Base-by-base conservation (phyloP, 2,888 invertebrate genomes). In the Fabriciana adippe region DNA sequence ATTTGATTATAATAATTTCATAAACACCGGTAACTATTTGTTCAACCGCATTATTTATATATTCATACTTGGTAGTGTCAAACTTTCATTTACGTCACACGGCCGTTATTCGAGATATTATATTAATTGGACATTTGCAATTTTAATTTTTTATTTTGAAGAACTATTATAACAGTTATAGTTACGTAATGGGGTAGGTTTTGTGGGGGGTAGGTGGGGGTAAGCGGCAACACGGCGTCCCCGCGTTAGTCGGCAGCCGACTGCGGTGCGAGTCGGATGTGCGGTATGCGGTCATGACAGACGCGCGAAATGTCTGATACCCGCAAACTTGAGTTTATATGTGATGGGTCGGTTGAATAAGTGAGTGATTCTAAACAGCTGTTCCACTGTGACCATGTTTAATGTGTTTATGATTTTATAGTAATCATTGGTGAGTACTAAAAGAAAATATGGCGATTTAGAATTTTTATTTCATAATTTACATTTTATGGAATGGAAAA, bases 391-490 rank as follows among this genome's bases (percentile, higher is more conserved):
- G 78, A 86, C 86, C 79, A 80, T 82, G 82, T 86, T 82, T 88
- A 82, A 90, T 89, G 88, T 81, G 75, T 83, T 80, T 89, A 82
- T 88, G 87, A 86, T 87, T 85, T 91, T 90, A 89, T 90, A 91
- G 91, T 92, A 90, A 90, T 83, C 86, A 87, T 88, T 89, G 91
- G 92, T 92, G 78, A 90, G 92, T 89, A 74, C 51, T 61, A 15
- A 15, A 41, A 41, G 14, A 8, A 54, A 54, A 16, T 16, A n/a
- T 54, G 15, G 6, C 18, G 8, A 21, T 21, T 3, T 18, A 54
- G 13, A 18, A 26, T 56, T 16, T n/a, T 21, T 50, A n/a, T 26
- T 48, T 31, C 11, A 6, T 18, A 35, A 53, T 47, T 53, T 16
- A 31, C 31, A 47, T 56, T 18, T 6, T 57, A 21, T 45, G 6